Base-by-base conservation (phyloP, 2,888 invertebrate species). In the Nymphalis polychloros region DNA sequence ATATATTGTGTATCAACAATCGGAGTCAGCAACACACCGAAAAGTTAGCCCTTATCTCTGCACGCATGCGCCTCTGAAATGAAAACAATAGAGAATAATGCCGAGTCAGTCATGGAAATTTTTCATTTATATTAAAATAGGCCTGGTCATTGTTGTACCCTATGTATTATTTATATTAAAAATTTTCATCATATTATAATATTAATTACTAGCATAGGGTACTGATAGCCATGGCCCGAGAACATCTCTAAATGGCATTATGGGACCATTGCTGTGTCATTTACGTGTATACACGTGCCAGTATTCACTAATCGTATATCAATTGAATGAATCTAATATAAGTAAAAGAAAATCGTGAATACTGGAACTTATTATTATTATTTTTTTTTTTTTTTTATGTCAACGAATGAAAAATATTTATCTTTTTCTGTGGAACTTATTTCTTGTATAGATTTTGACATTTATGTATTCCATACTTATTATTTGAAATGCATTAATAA, bases 31-130 rank as follows among this genome's bases (percentile, higher is more conserved):
- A 86, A 89, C 92, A 92, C 92, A 92, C 89, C 88, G 82, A 85
- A 83, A 82, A 83, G 83, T 83, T 92, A 91, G 88, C 92, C 93
- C 81, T 88, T 85, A 87, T 88, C 87, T 88, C 91, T 87, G 89
- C 88, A 86, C 87, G 92, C 93, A 93, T 93, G 93, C 89, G 93
- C 93, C 93, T 93, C 93, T 93, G 93, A 90, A 93, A 93, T 86
- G 82, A 90, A 90, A 89, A 90, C 86, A 88, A 83, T 85, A 83
- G 88, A 90, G 86, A 91, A 90, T 91, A 89, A 90, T 92, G 93
- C 93, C 84, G 80, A 90, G 91, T 89, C 88, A 88, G 93, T 92
- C 92, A 92, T 92, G 92, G 92, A 91, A 90, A 90, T 92, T 92
- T 89, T 31, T 6, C 6, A 6, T 31, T 81, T 4, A 77, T 75